phyloP scores from a whole-genome alignment of 2,113 vertebrate species.

The Numida meleagris region DNA sequence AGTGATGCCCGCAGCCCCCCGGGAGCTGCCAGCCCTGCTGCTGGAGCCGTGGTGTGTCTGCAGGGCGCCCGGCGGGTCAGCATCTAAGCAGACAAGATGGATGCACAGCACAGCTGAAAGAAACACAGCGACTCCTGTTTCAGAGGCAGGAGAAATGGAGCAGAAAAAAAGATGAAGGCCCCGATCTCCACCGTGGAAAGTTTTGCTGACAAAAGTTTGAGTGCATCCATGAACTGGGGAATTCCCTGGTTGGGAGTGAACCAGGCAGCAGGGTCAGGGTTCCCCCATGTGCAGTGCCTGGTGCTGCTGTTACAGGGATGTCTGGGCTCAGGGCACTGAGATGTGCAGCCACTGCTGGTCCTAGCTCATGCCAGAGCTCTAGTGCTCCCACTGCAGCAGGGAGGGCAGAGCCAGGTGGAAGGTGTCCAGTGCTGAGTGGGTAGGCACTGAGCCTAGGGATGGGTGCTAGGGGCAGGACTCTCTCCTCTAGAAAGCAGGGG shows the following conservation, averaged over 20 bases:
- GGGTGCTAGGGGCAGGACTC: not conserved
- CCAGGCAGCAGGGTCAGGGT: not conserved
- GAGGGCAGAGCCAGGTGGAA: not conserved
- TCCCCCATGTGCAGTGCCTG: not conserved
- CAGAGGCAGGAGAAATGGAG: slow-evolving; percentile 42
- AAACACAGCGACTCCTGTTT: not conserved
- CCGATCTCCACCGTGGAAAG: not conserved
- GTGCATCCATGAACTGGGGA: not conserved
- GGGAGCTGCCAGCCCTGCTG: not conserved
- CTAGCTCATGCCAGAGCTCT: not conserved
- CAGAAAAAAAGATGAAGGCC: slow-evolving; percentile 41
- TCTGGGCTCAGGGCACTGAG: fast-evolving
- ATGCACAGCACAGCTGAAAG: slow-evolving; percentile 14
- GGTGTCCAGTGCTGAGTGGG: fast-evolving
- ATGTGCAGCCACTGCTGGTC: not conserved
- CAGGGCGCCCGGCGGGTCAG: slow-evolving; percentile 24
- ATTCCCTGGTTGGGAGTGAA: not conserved
- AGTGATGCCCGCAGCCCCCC: not conserved
- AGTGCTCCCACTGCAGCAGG: not conserved
- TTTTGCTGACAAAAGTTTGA: slow-evolving; percentile 6
- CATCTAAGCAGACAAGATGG: slow-evolving; percentile 55
- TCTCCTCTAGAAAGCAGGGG: not conserved
- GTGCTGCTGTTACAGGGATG: not conserved
- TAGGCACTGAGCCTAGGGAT: not conserved
- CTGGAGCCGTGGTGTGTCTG: not conserved